Percentiles rank a stretch among this genome's conserved stretches.
phyloP scores from a whole-genome alignment of 2,797 vertebrate species.

The Acanthurus lineatus region DNA sequence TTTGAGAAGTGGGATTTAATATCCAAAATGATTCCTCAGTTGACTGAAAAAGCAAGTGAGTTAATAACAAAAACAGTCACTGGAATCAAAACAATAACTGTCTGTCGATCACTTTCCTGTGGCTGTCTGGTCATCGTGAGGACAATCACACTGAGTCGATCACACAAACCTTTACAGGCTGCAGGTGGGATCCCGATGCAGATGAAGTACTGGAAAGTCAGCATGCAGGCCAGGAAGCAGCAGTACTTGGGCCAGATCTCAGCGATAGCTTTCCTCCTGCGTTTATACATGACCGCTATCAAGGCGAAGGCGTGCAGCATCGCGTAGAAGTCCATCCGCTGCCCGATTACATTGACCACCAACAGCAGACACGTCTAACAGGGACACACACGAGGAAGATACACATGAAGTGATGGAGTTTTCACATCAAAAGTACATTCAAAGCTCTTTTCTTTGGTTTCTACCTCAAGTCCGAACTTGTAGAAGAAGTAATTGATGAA shows the following conservation, averaged over 20 bases:
- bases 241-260: constrained; percentile 99
- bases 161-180: constrained; percentile 91
- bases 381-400: neutral
- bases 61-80: neutral
- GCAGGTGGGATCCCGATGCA: constrained; percentile 97
- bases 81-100: neutral
- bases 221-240: constrained; percentile 95
- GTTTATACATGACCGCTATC: constrained; percentile 92
- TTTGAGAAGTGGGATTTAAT: neutral
- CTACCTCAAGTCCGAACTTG: constrained; percentile 98
- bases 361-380: constrained; percentile 95
- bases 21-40: neutral
- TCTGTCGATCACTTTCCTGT: neutral
- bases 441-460: neutral
- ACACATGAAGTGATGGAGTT: neutral
- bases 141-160: neutral
- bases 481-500: constrained; percentile 99
- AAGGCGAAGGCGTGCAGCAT: constrained; percentile 95
- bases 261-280: constrained; percentile 97
- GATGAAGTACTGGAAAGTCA: constrained; percentile 95
- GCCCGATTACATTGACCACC: constrained; percentile 96
- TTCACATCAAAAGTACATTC: neutral
- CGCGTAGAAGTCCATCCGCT: constrained; percentile 98
- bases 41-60: neutral
- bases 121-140: neutral